Base-by-base conservation (phyloP, 2,888 invertebrate species). In the Drosophila affinis region DNA sequence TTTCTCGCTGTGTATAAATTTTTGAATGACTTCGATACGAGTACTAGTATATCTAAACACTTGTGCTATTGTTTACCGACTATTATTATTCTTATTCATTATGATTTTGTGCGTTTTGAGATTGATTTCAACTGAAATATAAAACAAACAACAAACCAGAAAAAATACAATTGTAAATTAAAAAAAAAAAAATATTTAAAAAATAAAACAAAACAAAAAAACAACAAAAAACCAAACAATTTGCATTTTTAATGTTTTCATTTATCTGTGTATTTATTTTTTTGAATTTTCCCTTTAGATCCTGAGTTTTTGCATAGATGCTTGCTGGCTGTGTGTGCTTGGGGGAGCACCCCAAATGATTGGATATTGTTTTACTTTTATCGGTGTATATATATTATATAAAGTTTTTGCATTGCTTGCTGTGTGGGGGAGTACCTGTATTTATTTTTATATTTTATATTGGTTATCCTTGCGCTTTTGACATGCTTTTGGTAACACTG, bases 91-190 rank as follows among this genome's bases (percentile, higher is more conserved):
- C 39, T 60, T 77, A 67, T 70, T 32, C 53, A 70, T 80, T 88
- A 83, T 84, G 62, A 88, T 88, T 87, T 88, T 83, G 74, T 82
- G 81, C 84, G 83, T 87, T 83, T 70, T 81, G 76, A 82, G 79
- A 83, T 83, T 85, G 79, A 87, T 87, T 87, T 87, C 72, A 68
- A 75, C 68, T 62, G 62, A 81, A 63, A 79, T 76, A 75, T 56
- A 71, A 69, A 70, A 71, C 73, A 48, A 70, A 77, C 58, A 65
- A 67, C 57, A 73, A 47, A 39, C 34, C 34, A 34, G 34, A 49
- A 61, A 74, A 83, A 62, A 74, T 79, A 85, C 69, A 81, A 78
- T 76, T 86, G 84, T 88, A 84, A 71, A 79, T 79, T 77, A 72
- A 83, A 77, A 57, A 64, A 83, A 77, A 57, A 64, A 61, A 60